Percentiles rank a stretch among this genome's conserved stretches.
These are phyloP conservation scores for Ichneumon xanthorius DNA, from an alignment of 2,888 invertebrate genomes.

Conservation along the genomic window DNA sequence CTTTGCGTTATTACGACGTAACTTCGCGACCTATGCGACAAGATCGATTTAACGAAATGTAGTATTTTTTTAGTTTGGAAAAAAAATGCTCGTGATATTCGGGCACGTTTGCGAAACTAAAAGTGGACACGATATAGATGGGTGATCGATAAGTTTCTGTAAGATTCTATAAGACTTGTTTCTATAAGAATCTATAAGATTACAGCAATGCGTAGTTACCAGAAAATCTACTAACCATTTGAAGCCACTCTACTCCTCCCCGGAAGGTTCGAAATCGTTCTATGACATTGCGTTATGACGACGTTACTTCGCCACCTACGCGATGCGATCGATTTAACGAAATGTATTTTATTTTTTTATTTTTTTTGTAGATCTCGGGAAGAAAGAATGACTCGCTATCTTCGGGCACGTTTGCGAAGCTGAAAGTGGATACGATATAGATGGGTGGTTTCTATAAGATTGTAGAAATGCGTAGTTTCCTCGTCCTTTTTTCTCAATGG, in stretches of 20 bases:
- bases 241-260: too few relatives aligned
- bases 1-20: too few relatives aligned
- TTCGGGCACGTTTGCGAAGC: constrained; percentile 15
- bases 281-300: too few relatives aligned
- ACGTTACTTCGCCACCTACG: neutral
- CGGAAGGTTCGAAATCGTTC: too few relatives aligned
- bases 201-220: constrained; percentile 12
- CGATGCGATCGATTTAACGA: neutral
- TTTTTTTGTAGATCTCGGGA: neutral
- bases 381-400: constrained; percentile 12
- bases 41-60: neutral
- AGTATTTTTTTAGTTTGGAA: neutral
- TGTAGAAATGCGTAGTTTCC: constrained; percentile 54
- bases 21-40: neutral
- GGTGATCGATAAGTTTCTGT: neutral
- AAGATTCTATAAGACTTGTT: neutral
- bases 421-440: neutral
- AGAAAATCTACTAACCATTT: too few relatives aligned
- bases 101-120: constrained; percentile 8
- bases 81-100: constrained; percentile 1
- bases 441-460: neutral
- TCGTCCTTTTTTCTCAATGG: constrained; percentile 53
- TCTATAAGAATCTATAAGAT: neutral
- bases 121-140: neutral
- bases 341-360: neutral